A percentile compares a stretch with the other conserved stretches of the same genome.
Evolutionary conservation across 2,797 vertebrate genomes (phyloP).

Genomic region (Clarias platycephalus): DNA sequence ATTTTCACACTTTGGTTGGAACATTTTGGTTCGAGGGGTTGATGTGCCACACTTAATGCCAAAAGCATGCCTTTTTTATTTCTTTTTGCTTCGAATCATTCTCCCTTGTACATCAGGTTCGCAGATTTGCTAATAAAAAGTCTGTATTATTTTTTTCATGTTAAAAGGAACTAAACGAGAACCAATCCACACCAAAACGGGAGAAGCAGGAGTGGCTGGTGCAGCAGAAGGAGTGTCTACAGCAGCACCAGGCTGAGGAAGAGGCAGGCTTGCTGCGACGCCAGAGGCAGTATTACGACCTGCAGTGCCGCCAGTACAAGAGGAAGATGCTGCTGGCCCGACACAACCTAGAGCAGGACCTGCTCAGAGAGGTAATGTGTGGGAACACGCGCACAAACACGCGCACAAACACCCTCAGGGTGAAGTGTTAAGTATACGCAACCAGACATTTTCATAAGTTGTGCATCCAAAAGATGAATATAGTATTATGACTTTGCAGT

Average conservation of each 20-base stretch:
- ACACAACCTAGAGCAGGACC: conserved; percentile 90
- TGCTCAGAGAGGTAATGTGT: conserved; percentile 66
- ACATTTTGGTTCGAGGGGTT: neutral
- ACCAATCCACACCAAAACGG: conserved; percentile 90
- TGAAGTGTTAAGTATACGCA: neutral
- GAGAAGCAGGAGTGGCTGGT: conserved; percentile 93
- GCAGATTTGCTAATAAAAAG: neutral
- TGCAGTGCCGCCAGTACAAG: conserved; percentile 91
- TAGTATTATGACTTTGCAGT: neutral
- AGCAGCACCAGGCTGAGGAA: conserved; percentile 89
- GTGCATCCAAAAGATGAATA: neutral
- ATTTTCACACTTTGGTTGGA: neutral
- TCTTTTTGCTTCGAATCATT: too few relatives aligned
- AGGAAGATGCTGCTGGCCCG: conserved; percentile 88
- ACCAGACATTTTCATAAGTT: neutral
- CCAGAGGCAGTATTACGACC: conserved; percentile 89
- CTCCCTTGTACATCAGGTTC: neutral
- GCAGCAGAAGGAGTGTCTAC: conserved; percentile 90
- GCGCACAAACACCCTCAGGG: neutral
- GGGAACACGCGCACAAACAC: neutral
- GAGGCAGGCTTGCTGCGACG: conserved; percentile 85
- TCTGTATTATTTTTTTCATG: neutral
- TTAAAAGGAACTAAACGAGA: conserved; percentile 87
- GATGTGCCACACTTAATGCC: neutral
- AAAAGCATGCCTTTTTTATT: neutral